Evolutionary conservation across 1,140 invertebrate species (phyloP), one percentile per base, ranked within the genome.

Genomic region (Drosophila kikkawai): DNA sequence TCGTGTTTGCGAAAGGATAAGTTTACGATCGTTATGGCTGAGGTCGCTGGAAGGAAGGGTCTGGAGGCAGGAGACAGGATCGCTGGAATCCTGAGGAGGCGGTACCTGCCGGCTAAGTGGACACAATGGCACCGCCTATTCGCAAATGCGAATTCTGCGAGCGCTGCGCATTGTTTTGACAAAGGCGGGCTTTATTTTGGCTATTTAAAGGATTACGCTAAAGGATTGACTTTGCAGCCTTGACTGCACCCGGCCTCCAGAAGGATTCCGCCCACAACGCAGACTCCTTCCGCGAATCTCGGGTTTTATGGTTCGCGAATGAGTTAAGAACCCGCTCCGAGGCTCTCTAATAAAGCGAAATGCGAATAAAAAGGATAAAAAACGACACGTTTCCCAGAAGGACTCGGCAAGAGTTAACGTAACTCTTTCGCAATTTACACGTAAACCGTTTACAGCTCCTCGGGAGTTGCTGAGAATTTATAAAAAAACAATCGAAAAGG

Each of bases 171-270:
- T 82, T 91, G 74, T 91, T 73, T 91, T 91, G 84, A 85, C 90
- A 91, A 91, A 91, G 90, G 90, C 90, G 90, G 85, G 82, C 71
- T 77, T 83, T 87, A 91, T 91, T 91, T 91, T 91, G 88, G 70
- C 83, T 88, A 91, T 91, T 91, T 91, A 91, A 91, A 91, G 90
- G 90, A 91, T 91, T 91, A 91, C 82, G 90, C 90, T 86, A 91
- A 91, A 91, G 90, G 90, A 91, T 91, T 91, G 84, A 91, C 90
- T 91, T 91, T 77, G 60, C 65, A 85, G 64, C 90, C 90, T 91
- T 91, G 90, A 91, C 76, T 85, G 75, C 59, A 48, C 48, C 51
- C 41, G 68, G 65, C 41, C 64, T 34, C 61, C 61, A 74, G 51
- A 66, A 65, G 48, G 77, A 74, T 66, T 71, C 75, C 84, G 85